Evolutionary conservation across 2,113 vertebrate species (phyloP), one percentile per base, ranked within the genome.

Genomic region (Puntigrus tetrazona): DNA sequence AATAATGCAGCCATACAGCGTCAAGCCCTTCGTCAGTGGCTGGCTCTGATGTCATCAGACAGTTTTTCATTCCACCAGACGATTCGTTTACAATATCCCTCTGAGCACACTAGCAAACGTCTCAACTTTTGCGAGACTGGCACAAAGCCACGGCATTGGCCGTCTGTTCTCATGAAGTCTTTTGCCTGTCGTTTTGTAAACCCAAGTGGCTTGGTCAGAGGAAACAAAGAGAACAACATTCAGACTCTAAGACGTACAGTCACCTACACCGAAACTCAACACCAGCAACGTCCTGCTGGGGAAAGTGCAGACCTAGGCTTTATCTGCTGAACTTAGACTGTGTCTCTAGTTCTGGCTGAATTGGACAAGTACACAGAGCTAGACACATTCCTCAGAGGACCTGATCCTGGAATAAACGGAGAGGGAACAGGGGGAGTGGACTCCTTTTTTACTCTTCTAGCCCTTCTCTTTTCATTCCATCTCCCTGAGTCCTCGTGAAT

Each of bases 401-500:
- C 52, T 85, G 75, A 82, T 85, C 80, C 82, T 59, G 47, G 75
- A 78, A 65, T 47, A 75, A 75, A 75, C 27, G 5, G 63, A 76
- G 61, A 59, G 77, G 76, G 74, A 78, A 52, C 57, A 14, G 74
- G 47, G 59, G 81, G 73, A 77, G 43, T 34, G 36, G 78, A 72
- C 69, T 74, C 86, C 84, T 84, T 22, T 83, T 81, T 87, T 86
- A 82, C 79, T 57, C 41, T 27, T 50, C 65, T 67, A 36, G 25
- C 75, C 38, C 52, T 74, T 25, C 70, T 88, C 76, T 81, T 87
- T 83, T 55, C 78, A 27, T 41, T 70, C 59, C 52, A 72, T 65
- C 90, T 89, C 88, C 85, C 57, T 29, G 81, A 82, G 88, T 91
- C 52, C 77, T 90, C 85, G 87, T 93, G 93, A 94, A 92, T 90